A percentile compares a stretch with the other conserved stretches of the same genome.
Evolutionary conservation across 2,113 vertebrate genomes (phyloP).

Genomic region (Toxostoma redivivum): DNA sequence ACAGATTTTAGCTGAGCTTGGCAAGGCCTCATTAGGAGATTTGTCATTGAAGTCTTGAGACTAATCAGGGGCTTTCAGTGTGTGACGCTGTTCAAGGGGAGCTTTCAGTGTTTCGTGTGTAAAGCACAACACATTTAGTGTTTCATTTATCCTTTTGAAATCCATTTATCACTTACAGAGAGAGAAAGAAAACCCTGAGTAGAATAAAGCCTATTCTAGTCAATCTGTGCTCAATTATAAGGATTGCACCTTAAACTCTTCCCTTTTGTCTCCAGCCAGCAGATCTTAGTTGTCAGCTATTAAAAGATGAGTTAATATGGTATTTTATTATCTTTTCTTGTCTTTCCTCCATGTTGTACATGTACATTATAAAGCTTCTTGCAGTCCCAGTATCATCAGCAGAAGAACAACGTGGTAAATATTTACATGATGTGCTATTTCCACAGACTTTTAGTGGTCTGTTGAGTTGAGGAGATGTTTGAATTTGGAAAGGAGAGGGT

Average conservation of each 20-base stretch:
- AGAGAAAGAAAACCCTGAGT: neutral
- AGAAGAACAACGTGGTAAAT: neutral
- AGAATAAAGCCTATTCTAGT: neutral
- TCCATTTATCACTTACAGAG: neutral
- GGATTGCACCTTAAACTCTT: neutral
- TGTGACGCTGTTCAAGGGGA: neutral
- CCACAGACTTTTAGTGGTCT: neutral
- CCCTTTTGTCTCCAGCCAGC: neutral
- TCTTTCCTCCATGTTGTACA: neutral
- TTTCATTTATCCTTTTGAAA: neutral
- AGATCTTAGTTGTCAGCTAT: neutral
- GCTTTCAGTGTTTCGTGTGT: neutral
- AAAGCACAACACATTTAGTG: neutral
- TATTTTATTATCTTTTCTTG: neutral
- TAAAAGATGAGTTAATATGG: neutral
- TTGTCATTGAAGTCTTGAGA: neutral
- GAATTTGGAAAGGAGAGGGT: neutral
- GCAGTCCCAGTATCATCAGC: neutral
- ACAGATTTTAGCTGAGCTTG: conserved; percentile 8
- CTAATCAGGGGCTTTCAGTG: neutral
- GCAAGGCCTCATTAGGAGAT: neutral
- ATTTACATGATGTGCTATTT: neutral
- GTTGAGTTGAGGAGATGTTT: neutral
- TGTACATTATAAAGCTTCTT: neutral
- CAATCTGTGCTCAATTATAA: neutral